These are phyloP conservation scores for Orchestia grillus DNA, from an alignment of 1,140 invertebrate genomes.

Conservation along the genomic window DNA sequence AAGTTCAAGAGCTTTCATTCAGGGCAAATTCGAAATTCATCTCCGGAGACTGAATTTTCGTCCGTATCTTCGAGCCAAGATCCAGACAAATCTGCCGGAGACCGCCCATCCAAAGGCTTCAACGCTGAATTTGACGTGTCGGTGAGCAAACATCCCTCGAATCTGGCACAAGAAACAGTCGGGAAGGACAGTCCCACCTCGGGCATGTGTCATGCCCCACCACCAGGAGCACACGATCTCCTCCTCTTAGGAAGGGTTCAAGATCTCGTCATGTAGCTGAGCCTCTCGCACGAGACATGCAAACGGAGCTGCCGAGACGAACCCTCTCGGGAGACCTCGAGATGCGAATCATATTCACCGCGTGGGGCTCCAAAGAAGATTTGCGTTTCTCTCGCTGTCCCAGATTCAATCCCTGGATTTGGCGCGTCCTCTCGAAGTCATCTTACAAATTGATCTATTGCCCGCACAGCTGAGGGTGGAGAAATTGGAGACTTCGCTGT, in stretches of 20 bases:
- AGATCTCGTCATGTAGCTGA: neutral
- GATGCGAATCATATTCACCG: slow-evolving; percentile 16
- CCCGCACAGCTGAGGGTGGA: neutral
- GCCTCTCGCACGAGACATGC: neutral
- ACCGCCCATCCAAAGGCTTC: neutral
- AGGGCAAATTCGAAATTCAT: neutral
- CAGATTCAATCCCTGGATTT: slow-evolving; percentile 42
- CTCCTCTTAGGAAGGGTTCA: neutral
- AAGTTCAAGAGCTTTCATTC: neutral
- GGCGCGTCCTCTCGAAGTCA: slow-evolving; percentile 37
- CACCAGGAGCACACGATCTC: neutral
- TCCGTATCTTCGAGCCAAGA: neutral
- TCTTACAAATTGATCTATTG: slow-evolving; percentile 40
- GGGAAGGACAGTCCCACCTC: neutral
- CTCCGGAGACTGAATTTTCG: neutral
- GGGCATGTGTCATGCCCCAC: neutral
- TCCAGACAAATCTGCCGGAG: neutral
- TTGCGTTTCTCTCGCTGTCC: slow-evolving; percentile 28
- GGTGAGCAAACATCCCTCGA: neutral
- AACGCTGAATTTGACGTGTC: neutral
- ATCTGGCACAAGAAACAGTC: neutral
- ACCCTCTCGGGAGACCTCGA: neutral
- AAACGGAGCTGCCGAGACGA: neutral
- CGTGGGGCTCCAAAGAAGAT: slow-evolving; percentile 5
- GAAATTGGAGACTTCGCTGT: neutral